A percentile compares a stretch with the other conserved stretches of the same genome.
Evolutionary conservation across 1,140 invertebrate genomes (phyloP).

Genomic region (Bombus huntii): DNA sequence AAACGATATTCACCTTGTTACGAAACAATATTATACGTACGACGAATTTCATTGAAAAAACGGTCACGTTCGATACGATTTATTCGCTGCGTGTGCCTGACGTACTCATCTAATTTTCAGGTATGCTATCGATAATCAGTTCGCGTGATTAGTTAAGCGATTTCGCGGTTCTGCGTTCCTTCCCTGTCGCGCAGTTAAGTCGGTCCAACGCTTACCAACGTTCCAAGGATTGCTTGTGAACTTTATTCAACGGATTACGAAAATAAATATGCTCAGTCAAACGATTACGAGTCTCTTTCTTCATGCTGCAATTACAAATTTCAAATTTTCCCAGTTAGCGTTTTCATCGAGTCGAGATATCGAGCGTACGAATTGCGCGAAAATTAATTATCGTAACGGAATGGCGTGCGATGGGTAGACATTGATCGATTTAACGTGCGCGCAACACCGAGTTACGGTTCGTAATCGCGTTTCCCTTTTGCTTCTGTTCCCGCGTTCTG

Average conservation of each 20-base stretch:
- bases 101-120: constrained; percentile 72
- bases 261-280: background rate
- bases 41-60: background rate
- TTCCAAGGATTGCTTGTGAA: background rate
- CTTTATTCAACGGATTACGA: background rate
- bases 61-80: background rate
- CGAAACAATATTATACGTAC: constrained; percentile 39
- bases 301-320: background rate
- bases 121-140: constrained; percentile 25
- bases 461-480: constrained; percentile 5
- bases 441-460: constrained; percentile 14
- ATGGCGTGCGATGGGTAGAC: constrained; percentile 27
- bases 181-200: background rate
- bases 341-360: background rate
- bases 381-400: constrained; percentile 54
- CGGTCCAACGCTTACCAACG: background rate
- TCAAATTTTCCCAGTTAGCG: no score
- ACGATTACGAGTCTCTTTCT: no score
- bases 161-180: constrained; percentile 25
- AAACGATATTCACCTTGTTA: constrained; percentile 6
- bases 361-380: constrained; percentile 9
- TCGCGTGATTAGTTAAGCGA: constrained; percentile 24
- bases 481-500: constrained; percentile 42
- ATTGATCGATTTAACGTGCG: constrained; percentile 31
- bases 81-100: constrained; percentile 48